phyloP scores from a whole-genome alignment of 2,797 vertebrate genomes.

The Lycodopsis pacificus region DNA sequence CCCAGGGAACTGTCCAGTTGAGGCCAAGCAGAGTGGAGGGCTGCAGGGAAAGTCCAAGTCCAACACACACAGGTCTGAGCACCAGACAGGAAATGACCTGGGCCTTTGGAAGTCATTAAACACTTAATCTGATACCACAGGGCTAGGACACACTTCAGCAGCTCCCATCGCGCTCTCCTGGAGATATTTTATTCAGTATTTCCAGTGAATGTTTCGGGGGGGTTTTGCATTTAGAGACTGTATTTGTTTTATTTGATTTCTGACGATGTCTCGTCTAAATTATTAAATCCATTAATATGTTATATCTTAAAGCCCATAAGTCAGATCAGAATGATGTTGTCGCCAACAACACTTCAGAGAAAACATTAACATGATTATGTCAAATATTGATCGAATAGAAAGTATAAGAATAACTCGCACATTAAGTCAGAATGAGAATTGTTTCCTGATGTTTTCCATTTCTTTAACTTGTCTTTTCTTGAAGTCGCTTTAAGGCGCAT shows the following conservation, averaged over 20 bases:
- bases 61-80: slow-evolving; percentile 57
- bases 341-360: slow-evolving; percentile 2
- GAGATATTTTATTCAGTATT: slow-evolving; percentile 49
- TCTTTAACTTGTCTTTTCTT: background rate
- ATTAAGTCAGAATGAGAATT: background rate
- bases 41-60: slow-evolving; percentile 62
- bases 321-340: background rate
- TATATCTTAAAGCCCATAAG: slow-evolving; percentile 21
- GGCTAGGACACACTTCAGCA: slow-evolving; percentile 50
- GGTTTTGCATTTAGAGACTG: slow-evolving; percentile 1
- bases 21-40: slow-evolving; percentile 49
- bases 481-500: slow-evolving; percentile 17
- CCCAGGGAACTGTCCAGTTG: slow-evolving; percentile 54
- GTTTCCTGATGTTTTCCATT: background rate
- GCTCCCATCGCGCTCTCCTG: slow-evolving; percentile 42
- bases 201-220: slow-evolving; percentile 35
- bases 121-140: slow-evolving; percentile 66
- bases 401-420: background rate
- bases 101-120: slow-evolving; percentile 78
- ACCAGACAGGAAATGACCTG: slow-evolving; percentile 76
- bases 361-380: background rate
- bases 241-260: slow-evolving; percentile 45
- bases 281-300: slow-evolving; percentile 26
- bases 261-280: slow-evolving; percentile 37
- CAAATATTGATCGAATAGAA: background rate